Base-by-base conservation (phyloP, 2,113 vertebrate genomes). In the Ceyx melanurus region DNA sequence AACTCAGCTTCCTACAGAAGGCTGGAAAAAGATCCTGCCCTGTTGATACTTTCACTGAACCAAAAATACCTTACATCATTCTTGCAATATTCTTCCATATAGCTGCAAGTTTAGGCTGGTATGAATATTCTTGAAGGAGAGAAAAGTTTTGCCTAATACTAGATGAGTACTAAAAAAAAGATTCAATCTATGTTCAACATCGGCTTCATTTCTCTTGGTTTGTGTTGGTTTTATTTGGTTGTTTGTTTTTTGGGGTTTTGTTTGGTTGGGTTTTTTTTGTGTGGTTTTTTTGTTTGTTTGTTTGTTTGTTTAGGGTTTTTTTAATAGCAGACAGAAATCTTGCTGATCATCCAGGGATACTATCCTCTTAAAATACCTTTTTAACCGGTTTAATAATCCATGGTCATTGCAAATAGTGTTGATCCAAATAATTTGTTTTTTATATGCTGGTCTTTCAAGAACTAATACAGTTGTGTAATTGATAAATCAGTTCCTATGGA, bases 401-500 rank as follows among this genome's bases (percentile, higher is more conserved):
- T 20, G 10, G 19, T 15, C 29, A 56, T 46, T 61, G 13, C 14
- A 83, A 61, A 48, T 22, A 68, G 6, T 66, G 10, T 58, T 60
- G 43, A 10, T 33, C 56, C 17, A 51, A 71, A 61, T 62, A 33
- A 6, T 84, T 81, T 80, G 16, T 54, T 87, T 14, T 83, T 96
- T 74, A 53, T 46, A 57, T 75, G 67, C 18, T 76, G 15, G 46
- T 81, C 89, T 94, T 88, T 62, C 45, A 89, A 73, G 62, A 88
- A 84, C 15, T 5, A 80, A 86, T 64, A 71, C 23, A 37, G 60
- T 43, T 56, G 21, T 68, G 61, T 45, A 86, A 70, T 67, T 95
- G 91, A 96, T 92, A 92, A 96, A 91, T 90, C 76, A 91, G 22
- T 78, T 95, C 31, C 68, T 86, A 13, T 17, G 51, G 56, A 74